Base-by-base conservation (phyloP, 1,140 invertebrate species). In the Aethina tumida region DNA sequence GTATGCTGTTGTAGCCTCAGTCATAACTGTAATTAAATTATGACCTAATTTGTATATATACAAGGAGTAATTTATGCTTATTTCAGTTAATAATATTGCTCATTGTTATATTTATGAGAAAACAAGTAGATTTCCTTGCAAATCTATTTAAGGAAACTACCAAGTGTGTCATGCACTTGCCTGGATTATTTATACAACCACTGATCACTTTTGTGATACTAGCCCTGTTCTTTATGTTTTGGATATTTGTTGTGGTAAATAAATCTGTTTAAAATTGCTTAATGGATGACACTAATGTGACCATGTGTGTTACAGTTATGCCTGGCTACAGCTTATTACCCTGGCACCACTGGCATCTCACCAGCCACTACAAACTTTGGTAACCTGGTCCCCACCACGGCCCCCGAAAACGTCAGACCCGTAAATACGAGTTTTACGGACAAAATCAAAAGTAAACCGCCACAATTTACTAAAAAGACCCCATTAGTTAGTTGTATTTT, bases 71-170 rank as follows among this genome's bases (percentile, higher is more conserved):
- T 21, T 6, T 35, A 15, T n/a, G 12, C 18, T 31, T 10, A 14
- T 71, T 74, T 22, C 58, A 91, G 85, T 60, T 88, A 3, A 76
- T 93, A 37, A 63, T 96, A 30, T 52, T 93, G 8, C 60, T 93
- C 18, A 67, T 94, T 3, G 70, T 91, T 7, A 70, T 82, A 44
- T 76, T 84, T 28, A 75, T 94, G 67, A 71, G 86, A 40, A 84
- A 81, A 53, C 74, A 84, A 44, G 75, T 94, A 1, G 70, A 73
- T 15, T 81, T 92, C 48, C 69, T 93, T 40, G 75, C 85, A 1
- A 71, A 77, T 17, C 62, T 97, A 9, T 95, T 95, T 53, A 76
- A 79, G 52, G 90, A 95, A 63, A 87, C 90, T 17, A 84, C 85
- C 6, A 74, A 81, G 43, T 93, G 88, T 56, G 68, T 96, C 22